Evolutionary conservation across 1,140 invertebrate genomes (phyloP).

Genomic region (Phortica variegata): DNA sequence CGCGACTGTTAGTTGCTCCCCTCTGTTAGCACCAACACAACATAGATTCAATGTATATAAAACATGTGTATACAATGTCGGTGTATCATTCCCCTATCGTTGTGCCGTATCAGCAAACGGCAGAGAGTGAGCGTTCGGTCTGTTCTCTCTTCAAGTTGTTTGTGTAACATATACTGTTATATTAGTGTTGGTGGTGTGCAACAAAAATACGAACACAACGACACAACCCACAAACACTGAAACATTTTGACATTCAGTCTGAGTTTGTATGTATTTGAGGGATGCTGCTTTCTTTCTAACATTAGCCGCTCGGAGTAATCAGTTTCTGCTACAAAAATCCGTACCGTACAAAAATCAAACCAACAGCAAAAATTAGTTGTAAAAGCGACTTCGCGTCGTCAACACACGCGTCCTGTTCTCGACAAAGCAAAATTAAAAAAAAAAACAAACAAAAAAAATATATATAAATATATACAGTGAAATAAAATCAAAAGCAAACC

Average conservation of each 20-base stretch:
- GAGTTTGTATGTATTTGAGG: conserved; percentile 4
- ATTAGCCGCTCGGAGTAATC: conserved; percentile 10
- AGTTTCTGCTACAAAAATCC: conserved; percentile 3
- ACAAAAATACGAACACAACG: conserved; percentile 18
- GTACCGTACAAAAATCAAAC: conserved; percentile 25
- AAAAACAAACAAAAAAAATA: background rate
- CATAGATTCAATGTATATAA: no score
- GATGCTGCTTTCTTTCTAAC: background rate
- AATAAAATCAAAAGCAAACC: background rate
- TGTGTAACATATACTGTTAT: conserved; percentile 29
- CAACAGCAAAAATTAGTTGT: conserved; percentile 32
- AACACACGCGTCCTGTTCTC: conserved; percentile 46
- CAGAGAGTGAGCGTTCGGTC: conserved; percentile 31
- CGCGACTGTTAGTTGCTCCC: background rate
- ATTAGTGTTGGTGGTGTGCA: conserved; percentile 45
- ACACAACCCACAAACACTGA: conserved; percentile 8
- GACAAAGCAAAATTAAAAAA: background rate
- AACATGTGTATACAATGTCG: no score
- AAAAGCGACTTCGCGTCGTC: conserved; percentile 55
- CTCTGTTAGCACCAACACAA: background rate
- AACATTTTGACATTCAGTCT: no score
- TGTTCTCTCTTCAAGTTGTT: no score
- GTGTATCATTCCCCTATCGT: no score
- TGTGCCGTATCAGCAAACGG: no score
- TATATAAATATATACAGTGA: background rate